Percentiles rank a stretch among this genome's conserved stretches.
Conservation (phyloP, 1,140 invertebrate species). For the Riptortus pedestris region DNA sequence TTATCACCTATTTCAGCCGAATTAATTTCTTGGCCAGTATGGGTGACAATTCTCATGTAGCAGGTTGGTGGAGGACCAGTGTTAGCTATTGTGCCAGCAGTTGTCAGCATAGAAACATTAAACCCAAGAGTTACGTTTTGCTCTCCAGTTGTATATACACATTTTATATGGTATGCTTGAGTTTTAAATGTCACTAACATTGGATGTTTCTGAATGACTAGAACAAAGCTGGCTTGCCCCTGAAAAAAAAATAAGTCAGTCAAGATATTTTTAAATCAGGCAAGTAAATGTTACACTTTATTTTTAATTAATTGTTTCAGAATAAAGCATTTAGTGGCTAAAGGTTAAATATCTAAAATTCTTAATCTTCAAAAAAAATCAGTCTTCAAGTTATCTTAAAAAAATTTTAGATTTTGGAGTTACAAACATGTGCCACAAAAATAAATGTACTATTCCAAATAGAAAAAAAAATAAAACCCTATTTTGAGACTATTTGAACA, state of each 20-base stretch:
- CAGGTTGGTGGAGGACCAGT: conserved; percentile 88
- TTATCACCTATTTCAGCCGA: conserved; percentile 88
- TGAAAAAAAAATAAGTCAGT: conserved; percentile 37
- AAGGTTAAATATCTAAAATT: too few species aligned
- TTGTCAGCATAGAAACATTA: conserved; percentile 90
- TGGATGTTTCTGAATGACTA: conserved; percentile 91
- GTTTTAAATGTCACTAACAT: conserved; percentile 89
- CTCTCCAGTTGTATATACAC: conserved; percentile 86
- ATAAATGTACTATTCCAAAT: too few species aligned
- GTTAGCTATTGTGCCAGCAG: conserved; percentile 87
- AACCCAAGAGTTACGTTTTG: conserved; percentile 87
- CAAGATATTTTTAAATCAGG: not conserved
- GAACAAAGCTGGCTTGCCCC: conserved; percentile 82
- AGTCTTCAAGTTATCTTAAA: too few species aligned
- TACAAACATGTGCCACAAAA: too few species aligned
- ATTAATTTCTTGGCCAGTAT: conserved; percentile 74
- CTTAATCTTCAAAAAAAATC: too few species aligned
- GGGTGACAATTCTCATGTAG: conserved; percentile 80
- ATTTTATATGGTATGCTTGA: conserved; percentile 89
- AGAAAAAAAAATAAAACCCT: not conserved
- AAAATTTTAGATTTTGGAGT: too few species aligned
- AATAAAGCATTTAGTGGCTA: too few species aligned
- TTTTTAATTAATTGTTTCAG: too few species aligned
- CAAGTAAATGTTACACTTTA: not conserved
- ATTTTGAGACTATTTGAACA: too few species aligned